Evolutionary conservation across 2,888 invertebrate genomes (phyloP), one percentile per base, ranked within the genome.

Genomic region (Crepidodera aurea): DNA sequence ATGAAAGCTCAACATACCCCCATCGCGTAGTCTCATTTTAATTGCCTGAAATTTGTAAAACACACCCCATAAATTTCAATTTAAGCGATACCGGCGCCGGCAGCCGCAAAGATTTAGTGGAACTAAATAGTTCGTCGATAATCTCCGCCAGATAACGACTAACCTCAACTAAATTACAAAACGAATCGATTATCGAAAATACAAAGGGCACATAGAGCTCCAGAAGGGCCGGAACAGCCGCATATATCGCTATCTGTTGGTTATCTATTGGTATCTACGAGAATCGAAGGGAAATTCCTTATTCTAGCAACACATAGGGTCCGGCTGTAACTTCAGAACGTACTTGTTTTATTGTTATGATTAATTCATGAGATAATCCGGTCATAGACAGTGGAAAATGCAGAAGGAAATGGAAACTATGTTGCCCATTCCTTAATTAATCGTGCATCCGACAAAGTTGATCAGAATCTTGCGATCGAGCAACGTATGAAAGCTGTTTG

Each of bases 41-140:
- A 68, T 68, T 70, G 67, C 67, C 69, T 60, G 29, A 62, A 51
- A 50, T 42, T 37, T 25, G 37, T 18, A 25, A 32, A 51, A 51
- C 51, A 39, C 15, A 40, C 22, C 42, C 60, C 58, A 51, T 60
- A 53, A 56, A 64, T 61, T 65, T 62, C 67, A 68, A 71, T 71
- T 71, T 70, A 67, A 68, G 46, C 27, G 29, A 27, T 51, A 44
- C 25, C 12, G 12, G 19, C 37, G 16, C 16, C 39, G 19, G 34
- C 32, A 34, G 2, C 53, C 40, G 48, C 56, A 62, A 66, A 68
- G 72, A 72, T 71, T 70, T 68, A 69, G 66, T 63, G 63, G 54
- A 63, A 66, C 62, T 69, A 69, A 72, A 69, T 66, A 67, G 69
- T 66, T 66, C 51, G 50, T 51, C 66, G 72, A 69, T 72, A 70